phyloP scores from a whole-genome alignment of 2,113 vertebrate species.

The Macrotus californicus region DNA sequence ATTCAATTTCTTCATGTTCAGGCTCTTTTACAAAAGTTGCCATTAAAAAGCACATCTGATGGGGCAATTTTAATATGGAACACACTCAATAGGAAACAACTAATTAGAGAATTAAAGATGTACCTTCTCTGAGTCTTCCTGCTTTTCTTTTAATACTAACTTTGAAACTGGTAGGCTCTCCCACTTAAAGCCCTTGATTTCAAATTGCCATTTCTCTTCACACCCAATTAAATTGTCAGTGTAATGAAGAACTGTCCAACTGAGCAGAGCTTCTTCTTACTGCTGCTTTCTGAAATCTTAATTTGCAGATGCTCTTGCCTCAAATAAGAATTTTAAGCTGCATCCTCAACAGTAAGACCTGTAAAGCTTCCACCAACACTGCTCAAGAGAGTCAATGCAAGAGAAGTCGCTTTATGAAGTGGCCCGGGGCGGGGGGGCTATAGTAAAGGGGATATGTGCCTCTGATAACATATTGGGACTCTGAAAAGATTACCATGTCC shows the following conservation, averaged over 20 bases:
- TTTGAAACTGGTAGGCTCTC: conserved; percentile 51
- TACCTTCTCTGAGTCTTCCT: background rate
- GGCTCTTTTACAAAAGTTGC: background rate
- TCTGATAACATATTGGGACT: background rate
- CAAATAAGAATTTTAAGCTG: conserved; percentile 53
- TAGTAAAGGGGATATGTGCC: background rate
- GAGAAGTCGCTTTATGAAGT: background rate
- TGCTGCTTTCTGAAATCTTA: conserved; percentile 36
- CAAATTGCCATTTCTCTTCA: conserved; percentile 64
- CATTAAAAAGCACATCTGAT: background rate
- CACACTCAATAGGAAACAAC: background rate
- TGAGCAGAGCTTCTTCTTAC: conserved; percentile 41
- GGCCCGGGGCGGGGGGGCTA: background rate
- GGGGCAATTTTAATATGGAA: background rate
- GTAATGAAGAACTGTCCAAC: conserved; percentile 58
- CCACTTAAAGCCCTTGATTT: conserved; percentile 61
- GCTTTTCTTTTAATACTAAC: background rate
- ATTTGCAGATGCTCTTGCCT: conserved; percentile 33
- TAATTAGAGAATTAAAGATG: background rate
- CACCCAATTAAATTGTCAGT: conserved; percentile 63
- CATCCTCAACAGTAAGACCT: background rate
- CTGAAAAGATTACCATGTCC: background rate
- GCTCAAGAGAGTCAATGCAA: background rate
- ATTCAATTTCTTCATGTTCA: background rate
- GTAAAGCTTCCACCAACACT: background rate